Percentiles rank a stretch among this genome's conserved stretches.
Conservation (phyloP, 2,113 vertebrate species). For the zebrafish (Danio rerio) region GRCz12tu NC_133182.1:35428501-35429000, state of each 20-base stretch:
- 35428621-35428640: slow-evolving; percentile 1
- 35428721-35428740: no score
- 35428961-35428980: slow-evolving; percentile 2
- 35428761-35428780: not conserved
- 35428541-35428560: not conserved
- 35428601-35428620: not conserved
- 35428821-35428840: not conserved
- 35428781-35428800: not conserved
- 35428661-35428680: not conserved
- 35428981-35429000: slow-evolving; percentile 59
- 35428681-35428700: not conserved
- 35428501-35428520: not conserved
- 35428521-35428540: not conserved
- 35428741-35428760: not conserved
- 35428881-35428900: not conserved
- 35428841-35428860: no score
- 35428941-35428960: not conserved
- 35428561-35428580: not conserved
- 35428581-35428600: not conserved
- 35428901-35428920: not conserved
- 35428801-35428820: not conserved
- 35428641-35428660: not conserved
- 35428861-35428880: no score
- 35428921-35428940: not conserved
- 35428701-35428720: not conserved